Evolutionary conservation across 2,797 vertebrate species (phyloP), one percentile per base, ranked within the genome.

Genomic region (Argentina silus): DNA sequence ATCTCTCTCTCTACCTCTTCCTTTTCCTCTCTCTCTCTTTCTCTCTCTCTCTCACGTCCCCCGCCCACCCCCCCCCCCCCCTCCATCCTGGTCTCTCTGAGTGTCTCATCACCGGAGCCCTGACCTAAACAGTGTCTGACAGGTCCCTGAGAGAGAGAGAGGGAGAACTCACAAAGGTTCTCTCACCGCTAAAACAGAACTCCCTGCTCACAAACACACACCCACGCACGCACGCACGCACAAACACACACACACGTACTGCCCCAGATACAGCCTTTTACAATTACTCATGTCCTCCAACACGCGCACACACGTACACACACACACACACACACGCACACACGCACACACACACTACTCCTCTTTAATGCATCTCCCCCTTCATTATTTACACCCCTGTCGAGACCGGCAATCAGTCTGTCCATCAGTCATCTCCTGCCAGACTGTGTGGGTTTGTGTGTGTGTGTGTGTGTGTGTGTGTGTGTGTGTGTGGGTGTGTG

Each of bases 71-170:
- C 23, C 21, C 6, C 9, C 9, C n/a, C 66, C 10, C 23, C 36
- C 23, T 4, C 77, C 73, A 73, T 85, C 84, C 90, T 85, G 89
- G 86, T 74, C 0, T 4, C 55, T 21, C 17, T 19, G 74, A 81
- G 83, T 60, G 89, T 84, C 80, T 89, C 85, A 69, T 90, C 90
- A 90, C 86, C 84, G 10, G 84, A 85, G 84, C 83, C 74, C 43
- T 91, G 85, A 93, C 86, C 88, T 74, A 91, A 93, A 93, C 91
- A 73, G 83, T 89, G 88, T 88, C 87, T 90, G 90, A 91, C 90
- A 91, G 89, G 87, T 89, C 88, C 88, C 89, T 87, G 90, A 89
- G 89, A 92, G 89, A 91, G 84, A 83, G 82, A 86, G 89, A 84
- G 81, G 21, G 71, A 36, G 83, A 88, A 82, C 82, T 47, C 80